Evolutionary conservation across 2,113 vertebrate genomes (phyloP), one percentile per base, ranked within the genome.

Genomic region (Cyanistes caeruleus): DNA sequence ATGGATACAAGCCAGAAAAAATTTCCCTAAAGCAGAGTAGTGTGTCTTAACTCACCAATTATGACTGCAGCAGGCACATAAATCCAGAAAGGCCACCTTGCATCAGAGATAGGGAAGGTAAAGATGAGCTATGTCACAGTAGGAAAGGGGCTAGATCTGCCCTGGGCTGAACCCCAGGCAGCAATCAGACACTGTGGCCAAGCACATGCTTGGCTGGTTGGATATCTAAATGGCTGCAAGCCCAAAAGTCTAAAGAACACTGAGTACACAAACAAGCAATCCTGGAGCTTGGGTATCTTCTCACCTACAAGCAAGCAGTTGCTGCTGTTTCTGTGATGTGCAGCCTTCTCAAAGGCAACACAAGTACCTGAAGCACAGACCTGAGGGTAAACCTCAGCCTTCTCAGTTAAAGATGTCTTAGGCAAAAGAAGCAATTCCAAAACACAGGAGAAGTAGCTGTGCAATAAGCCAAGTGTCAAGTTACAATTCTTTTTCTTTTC

Each of bases 141-240:
- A 48, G 39, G 65, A 82, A 84, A 82, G 25, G 44, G 88, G 65
- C 78, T 5, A 27, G 79, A 78, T 68, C 25, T 78, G 48, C 65
- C 55, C 74, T 63, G 88, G 62, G 49, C 23, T 90, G 80, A 62
- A 72, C 88, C 93, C 93, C 95, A 93, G 52, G 70, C 87, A 87
- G 60, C 64, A 49, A 51, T 41, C 69, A 89, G 55, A 81, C 73
- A 39, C 84, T 24, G 24, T n/a, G n/a, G 64, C 87, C 64, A 90
- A 85, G 74, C 74, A 93, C 84, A 80, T 77, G 90, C 70, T 87
- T 33, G n/a, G 25, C 70, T 95, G 70, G 35, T 79, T 90, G 85
- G 82, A 82, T 85, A 74, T 95, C 74, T 78, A 46, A 58, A 65
- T 92, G 96, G 96, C 96, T 92, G 75, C 78, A 82, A 78, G 94